Evolutionary conservation across 2,113 vertebrate genomes (phyloP).

Genomic region (Amphiprion ocellaris): DNA sequence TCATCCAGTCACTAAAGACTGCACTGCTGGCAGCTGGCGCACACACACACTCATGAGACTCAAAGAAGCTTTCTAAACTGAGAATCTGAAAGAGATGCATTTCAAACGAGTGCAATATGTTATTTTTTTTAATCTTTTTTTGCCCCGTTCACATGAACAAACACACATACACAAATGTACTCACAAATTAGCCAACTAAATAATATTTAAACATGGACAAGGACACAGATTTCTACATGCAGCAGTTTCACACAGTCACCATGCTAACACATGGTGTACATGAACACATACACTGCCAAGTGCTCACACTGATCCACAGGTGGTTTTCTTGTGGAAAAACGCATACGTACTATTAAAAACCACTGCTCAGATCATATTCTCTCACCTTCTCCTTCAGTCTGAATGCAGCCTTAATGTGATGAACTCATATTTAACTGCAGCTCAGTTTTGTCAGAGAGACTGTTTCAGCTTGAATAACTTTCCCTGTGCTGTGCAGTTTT

Average conservation of each 20-base stretch:
- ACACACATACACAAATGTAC: background rate
- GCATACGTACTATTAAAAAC: conserved; percentile 23
- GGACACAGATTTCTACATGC: background rate
- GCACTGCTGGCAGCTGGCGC: conserved; percentile 33
- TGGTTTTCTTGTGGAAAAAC: conserved; percentile 51
- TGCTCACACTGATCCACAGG: conserved; percentile 24
- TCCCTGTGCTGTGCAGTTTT: conserved; percentile 40
- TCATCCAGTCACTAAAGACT: conserved; percentile 40
- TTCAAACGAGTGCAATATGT: conserved; percentile 19
- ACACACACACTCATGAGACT: conserved; percentile 8
- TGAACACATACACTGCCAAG: conserved; percentile 3
- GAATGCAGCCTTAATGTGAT: conserved; percentile 35
- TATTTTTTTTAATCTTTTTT: background rate
- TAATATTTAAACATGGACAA: background rate
- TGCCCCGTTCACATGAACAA: conserved; percentile 1
- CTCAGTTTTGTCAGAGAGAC: conserved; percentile 21
- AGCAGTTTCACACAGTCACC: background rate
- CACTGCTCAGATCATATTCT: conserved; percentile 26
- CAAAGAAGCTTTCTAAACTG: conserved; percentile 17
- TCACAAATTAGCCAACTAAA: background rate
- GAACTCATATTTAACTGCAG: conserved; percentile 46
- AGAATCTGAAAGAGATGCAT: conserved; percentile 33
- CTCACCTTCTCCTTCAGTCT: background rate
- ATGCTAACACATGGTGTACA: background rate
- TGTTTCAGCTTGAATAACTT: conserved; percentile 11